phyloP scores from a whole-genome alignment of 2,888 invertebrate species.

The Agelastica alni region DNA sequence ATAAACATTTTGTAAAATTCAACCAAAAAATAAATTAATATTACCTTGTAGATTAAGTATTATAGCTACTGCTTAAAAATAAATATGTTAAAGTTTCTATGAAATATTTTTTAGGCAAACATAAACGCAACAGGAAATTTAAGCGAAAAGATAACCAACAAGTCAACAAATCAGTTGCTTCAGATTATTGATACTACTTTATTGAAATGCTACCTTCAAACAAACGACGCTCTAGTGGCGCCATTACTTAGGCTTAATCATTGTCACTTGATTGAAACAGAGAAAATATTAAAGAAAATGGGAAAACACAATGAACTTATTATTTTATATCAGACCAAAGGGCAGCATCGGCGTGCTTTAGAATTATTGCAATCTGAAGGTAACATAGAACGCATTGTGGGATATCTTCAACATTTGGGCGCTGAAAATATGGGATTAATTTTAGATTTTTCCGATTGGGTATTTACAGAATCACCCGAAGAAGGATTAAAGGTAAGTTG shows the following conservation, averaged over 20 bases:
- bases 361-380: constrained; percentile 82
- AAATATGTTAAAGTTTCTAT: not conserved
- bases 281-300: constrained; percentile 82
- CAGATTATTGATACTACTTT: constrained; percentile 97
- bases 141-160: constrained; percentile 56
- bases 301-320: constrained; percentile 92
- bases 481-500: constrained; percentile 76
- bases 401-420: constrained; percentile 89
- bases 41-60: too few species aligned
- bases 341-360: constrained; percentile 88
- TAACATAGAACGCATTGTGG: constrained; percentile 83
- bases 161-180: constrained; percentile 68
- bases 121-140: constrained; percentile 51
- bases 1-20: too few species aligned
- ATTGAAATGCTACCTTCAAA: constrained; percentile 95
- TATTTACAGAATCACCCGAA: constrained; percentile 81
- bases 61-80: not conserved
- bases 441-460: constrained; percentile 93
- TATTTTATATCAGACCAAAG: constrained; percentile 93
- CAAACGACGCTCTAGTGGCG: constrained; percentile 93
- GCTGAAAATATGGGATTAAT: constrained; percentile 74
- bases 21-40: too few species aligned
- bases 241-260: constrained; percentile 88
- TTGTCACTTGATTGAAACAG: constrained; percentile 93
- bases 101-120: constrained; percentile 36